phyloP scores from a whole-genome alignment of 2,113 vertebrate genomes.

The Plecturocebus donacophilus region DNA sequence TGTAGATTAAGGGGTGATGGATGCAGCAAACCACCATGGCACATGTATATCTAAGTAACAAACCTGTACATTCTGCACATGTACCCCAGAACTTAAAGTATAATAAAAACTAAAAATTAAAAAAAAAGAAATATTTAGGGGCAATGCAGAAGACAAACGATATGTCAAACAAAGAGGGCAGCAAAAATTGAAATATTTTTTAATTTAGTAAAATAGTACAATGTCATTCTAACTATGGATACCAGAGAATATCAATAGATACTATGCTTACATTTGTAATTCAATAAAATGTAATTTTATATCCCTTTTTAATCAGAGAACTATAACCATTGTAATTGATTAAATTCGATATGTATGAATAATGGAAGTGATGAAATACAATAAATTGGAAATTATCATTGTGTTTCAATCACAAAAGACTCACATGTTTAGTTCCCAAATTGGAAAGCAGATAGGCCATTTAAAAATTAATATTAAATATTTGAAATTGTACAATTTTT shows the following conservation, averaged over 20 bases:
- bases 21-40: too few relatives aligned
- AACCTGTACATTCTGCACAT: too few relatives aligned
- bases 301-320: conserved; percentile 69
- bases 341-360: conserved; percentile 56
- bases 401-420: conserved; percentile 56
- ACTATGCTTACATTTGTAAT: conserved; percentile 15
- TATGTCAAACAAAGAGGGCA: background rate
- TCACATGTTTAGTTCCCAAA: conserved; percentile 70
- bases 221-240: conserved; percentile 40
- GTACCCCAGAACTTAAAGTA: too few relatives aligned
- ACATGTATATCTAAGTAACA: too few relatives aligned
- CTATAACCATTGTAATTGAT: conserved; percentile 70
- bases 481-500: conserved; percentile 35
- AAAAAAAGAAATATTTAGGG: background rate
- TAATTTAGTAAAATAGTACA: conserved; percentile 50
- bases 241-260: conserved; percentile 62
- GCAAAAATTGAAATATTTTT: background rate
- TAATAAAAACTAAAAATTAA: too few relatives aligned
- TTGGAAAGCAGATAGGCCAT: background rate
- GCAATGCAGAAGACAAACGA: background rate
- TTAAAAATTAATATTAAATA: conserved; percentile 64
- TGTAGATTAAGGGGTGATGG: too few relatives aligned
- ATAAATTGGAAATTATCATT: conserved; percentile 71
- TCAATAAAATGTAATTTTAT: conserved; percentile 68
- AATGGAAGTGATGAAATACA: conserved; percentile 73